These are phyloP conservation scores for Callaeas wilsoni DNA, from an alignment of 2,113 vertebrate species.

Conservation along the genomic window DNA sequence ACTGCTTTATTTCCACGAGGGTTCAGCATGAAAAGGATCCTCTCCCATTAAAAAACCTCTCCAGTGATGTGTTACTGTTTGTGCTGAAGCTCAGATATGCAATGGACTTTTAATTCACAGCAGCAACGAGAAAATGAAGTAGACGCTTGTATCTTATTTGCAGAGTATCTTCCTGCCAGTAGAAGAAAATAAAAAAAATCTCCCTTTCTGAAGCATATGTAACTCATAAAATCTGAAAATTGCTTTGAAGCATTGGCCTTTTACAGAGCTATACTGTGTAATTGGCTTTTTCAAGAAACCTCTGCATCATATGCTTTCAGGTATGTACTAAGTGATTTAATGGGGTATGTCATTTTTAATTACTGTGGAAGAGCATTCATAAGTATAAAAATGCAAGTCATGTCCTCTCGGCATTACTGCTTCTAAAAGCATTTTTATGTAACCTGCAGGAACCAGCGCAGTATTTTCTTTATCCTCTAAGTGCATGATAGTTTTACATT, in stretches of 20 bases:
- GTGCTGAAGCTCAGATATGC: neutral
- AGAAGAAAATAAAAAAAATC: neutral
- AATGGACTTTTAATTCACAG: neutral
- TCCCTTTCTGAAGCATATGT: neutral
- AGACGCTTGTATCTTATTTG: neutral
- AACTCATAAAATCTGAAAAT: slow-evolving; percentile 22
- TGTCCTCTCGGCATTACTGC: neutral
- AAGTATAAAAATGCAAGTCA: slow-evolving; percentile 36
- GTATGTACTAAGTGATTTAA: slow-evolving; percentile 47
- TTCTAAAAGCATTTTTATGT: slow-evolving; percentile 37
- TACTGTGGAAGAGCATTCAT: neutral
- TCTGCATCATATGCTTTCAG: slow-evolving; percentile 20
- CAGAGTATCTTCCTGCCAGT: neutral
- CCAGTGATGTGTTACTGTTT: neutral
- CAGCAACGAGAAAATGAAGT: neutral
- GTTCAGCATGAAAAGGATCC: neutral
- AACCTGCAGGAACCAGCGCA: slow-evolving; percentile 18
- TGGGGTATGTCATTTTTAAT: slow-evolving; percentile 48
- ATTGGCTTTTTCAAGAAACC: slow-evolving; percentile 21
- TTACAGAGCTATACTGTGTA: neutral
- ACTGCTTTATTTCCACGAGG: neutral
- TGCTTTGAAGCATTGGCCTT: slow-evolving; percentile 3
- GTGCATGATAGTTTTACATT: neutral
- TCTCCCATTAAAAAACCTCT: neutral
- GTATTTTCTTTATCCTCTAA: neutral